A percentile compares a stretch with the other conserved stretches of the same genome.
phyloP scores from a whole-genome alignment of 2,113 vertebrate genomes.

The Nothobranchius kuhntae region DNA sequence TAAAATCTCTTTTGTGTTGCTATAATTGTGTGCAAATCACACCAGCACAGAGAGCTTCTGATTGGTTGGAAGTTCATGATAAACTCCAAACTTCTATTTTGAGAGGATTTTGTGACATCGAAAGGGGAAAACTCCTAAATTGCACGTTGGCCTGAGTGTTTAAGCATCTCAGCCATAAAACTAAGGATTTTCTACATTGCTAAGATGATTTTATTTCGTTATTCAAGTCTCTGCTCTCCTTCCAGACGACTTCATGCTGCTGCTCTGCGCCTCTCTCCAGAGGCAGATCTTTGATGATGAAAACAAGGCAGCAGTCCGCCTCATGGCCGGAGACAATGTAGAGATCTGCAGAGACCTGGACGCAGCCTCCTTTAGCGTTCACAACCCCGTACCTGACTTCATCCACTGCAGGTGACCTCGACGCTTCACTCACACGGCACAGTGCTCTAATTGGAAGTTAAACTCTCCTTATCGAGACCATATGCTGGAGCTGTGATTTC shows the following conservation, averaged over 20 bases:
- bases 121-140: too few species aligned
- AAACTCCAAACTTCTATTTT: too few species aligned
- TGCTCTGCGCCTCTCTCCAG: conserved; percentile 94
- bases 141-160: too few species aligned
- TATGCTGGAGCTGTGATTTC: background rate
- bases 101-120: too few species aligned
- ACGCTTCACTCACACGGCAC: conserved; percentile 1
- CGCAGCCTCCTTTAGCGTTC: conserved; percentile 92
- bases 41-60: too few species aligned
- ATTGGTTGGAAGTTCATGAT: too few species aligned
- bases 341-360: conserved; percentile 98
- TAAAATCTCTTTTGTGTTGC: too few species aligned
- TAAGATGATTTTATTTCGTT: background rate
- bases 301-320: conserved; percentile 89
- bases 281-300: conserved; percentile 96
- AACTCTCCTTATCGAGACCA: background rate
- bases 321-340: conserved; percentile 96
- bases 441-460: background rate
- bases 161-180: too few species aligned
- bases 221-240: background rate
- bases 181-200: background rate
- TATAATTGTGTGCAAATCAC: too few species aligned
- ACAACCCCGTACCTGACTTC: conserved; percentile 97
- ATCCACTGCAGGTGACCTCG: conserved; percentile 90
- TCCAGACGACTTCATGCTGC: conserved; percentile 94